phyloP scores from a whole-genome alignment of 1,140 invertebrate genomes.

The Elysia chlorotica region DNA sequence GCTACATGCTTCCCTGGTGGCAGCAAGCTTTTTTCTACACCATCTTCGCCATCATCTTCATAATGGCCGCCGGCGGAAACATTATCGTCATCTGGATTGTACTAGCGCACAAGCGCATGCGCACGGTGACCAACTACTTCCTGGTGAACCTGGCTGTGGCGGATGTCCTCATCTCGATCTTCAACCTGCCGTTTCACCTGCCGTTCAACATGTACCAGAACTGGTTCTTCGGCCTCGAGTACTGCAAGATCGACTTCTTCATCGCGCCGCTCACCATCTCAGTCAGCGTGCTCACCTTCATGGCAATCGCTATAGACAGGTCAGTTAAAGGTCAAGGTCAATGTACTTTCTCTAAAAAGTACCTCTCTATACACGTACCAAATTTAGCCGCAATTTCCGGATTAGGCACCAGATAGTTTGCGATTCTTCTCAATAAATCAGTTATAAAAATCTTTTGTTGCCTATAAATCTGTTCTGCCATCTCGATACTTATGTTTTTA shows the following conservation, averaged over 20 bases:
- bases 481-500: too few species aligned
- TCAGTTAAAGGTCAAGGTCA: too few species aligned
- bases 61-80: constrained; percentile 90
- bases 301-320: constrained; percentile 95
- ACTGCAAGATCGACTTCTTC: constrained; percentile 88
- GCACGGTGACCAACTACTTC: constrained; percentile 95
- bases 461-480: too few species aligned
- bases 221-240: constrained; percentile 85
- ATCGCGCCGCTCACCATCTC: constrained; percentile 86
- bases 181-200: constrained; percentile 94
- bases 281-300: constrained; percentile 88
- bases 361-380: too few species aligned
- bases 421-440: too few species aligned
- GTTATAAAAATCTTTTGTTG: too few species aligned
- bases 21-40: constrained; percentile 49
- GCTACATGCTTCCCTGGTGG: constrained; percentile 50
- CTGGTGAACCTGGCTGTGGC: constrained; percentile 92
- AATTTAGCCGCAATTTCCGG: too few species aligned
- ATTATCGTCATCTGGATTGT: constrained; percentile 96
- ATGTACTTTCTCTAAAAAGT: too few species aligned
- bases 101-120: constrained; percentile 82
- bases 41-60: constrained; percentile 81
- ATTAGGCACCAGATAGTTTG: too few species aligned
- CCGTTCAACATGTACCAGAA: constrained; percentile 79
- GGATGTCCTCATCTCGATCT: constrained; percentile 86